A percentile compares a stretch with the other conserved stretches of the same genome.
Conservation (phyloP, 2,888 invertebrate genomes). For the Chaetoderma sp. region DNA sequence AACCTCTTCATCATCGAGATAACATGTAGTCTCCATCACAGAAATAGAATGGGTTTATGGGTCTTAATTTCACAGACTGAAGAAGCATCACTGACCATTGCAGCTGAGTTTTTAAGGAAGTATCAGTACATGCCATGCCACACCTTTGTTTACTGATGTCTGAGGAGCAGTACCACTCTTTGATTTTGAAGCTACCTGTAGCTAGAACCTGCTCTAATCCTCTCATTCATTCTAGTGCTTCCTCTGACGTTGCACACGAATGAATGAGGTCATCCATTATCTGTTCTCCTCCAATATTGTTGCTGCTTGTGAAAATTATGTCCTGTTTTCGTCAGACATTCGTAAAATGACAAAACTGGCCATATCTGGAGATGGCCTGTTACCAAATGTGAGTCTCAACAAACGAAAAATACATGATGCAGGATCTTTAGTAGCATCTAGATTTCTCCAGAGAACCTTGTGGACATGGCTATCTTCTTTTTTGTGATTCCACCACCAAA, state of each 20-base stretch:
- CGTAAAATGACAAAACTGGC: neutral
- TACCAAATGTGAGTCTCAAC: neutral
- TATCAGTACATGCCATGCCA: too few relatives aligned
- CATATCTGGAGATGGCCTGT: constrained; percentile 1
- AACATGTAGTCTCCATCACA: too few relatives aligned
- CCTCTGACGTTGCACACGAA: neutral
- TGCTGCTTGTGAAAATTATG: neutral
- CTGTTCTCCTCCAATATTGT: neutral
- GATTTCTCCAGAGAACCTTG: constrained; percentile 11
- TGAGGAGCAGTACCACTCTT: constrained; percentile 4
- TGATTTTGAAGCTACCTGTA: constrained; percentile 12
- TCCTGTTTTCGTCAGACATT: neutral
- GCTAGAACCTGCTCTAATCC: neutral
- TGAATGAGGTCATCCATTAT: neutral
- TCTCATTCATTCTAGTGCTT: neutral
- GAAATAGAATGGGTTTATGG: too few relatives aligned
- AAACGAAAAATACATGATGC: constrained; percentile 1
- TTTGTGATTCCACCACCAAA: constrained; percentile 15
- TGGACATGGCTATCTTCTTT: neutral
- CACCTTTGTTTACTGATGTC: too few relatives aligned
- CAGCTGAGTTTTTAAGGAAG: too few relatives aligned
- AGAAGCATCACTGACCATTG: too few relatives aligned
- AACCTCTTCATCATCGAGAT: neutral
- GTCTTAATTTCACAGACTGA: too few relatives aligned
- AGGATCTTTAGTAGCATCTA: constrained; percentile 2